Percentiles rank a stretch among this genome's conserved stretches.
phyloP scores from a whole-genome alignment of 1,140 invertebrate genomes.

The Eurosta solidaginis region DNA sequence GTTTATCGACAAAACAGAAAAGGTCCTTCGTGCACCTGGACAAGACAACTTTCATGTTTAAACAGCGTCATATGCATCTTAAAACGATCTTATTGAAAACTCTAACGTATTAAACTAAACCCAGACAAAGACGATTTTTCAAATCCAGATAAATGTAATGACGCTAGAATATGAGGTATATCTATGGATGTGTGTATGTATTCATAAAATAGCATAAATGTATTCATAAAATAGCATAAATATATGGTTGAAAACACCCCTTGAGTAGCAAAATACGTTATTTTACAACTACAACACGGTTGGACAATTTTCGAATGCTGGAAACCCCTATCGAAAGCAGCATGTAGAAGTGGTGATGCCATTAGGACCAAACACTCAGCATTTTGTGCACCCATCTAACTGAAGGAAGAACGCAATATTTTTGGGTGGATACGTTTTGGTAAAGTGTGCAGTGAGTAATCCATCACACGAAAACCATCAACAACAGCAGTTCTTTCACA shows the following conservation, averaged over 20 bases:
- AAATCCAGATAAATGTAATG: neutral
- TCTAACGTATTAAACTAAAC: too few relatives aligned
- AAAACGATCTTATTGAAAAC: too few relatives aligned
- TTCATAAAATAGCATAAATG: too few relatives aligned
- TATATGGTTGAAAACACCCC: neutral
- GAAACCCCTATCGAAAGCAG: neutral
- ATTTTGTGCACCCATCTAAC: too few relatives aligned
- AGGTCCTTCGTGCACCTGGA: too few relatives aligned
- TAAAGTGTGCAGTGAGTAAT: constrained; percentile 9
- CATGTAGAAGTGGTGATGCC: constrained; percentile 13
- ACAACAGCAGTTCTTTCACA: constrained; percentile 10
- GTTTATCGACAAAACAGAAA: too few relatives aligned
- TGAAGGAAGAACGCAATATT: neutral
- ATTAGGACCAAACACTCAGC: neutral
- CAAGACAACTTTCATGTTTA: too few relatives aligned
- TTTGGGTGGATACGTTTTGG: neutral
- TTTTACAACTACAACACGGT: neutral
- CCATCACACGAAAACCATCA: neutral
- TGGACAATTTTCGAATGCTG: neutral
- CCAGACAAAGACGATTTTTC: neutral
- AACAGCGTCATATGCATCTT: too few relatives aligned
- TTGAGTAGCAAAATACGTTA: neutral
- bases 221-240: too few relatives aligned
- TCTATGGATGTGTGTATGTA: neutral
- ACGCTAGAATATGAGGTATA: neutral